A percentile compares a stretch with the other conserved stretches of the same genome.
phyloP scores from a whole-genome alignment of 2,797 vertebrate genomes.

The Dallia pectoralis region DNA sequence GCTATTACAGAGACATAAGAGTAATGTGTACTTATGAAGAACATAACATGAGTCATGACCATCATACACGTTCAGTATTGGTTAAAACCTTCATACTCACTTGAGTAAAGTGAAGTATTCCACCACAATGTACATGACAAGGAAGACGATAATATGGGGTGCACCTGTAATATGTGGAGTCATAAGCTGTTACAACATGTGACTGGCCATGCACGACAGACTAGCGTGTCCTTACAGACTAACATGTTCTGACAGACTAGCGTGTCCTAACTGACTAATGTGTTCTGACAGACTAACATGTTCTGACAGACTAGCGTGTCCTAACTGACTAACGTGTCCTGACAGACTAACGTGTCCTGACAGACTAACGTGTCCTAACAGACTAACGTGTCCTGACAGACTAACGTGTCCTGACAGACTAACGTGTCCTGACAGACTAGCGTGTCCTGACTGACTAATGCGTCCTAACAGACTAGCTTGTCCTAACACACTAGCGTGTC shows the following conservation, averaged over 20 bases:
- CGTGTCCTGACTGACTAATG: too few species aligned
- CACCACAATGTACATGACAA: constrained; percentile 63
- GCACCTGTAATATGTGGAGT: constrained; percentile 29
- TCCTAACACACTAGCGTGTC: too few species aligned
- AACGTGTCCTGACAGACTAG: background rate
- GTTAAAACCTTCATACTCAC: constrained; percentile 37
- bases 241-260: background rate
- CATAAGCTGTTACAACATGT: background rate
- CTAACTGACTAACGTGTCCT: too few species aligned
- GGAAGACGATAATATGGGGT: constrained; percentile 62
- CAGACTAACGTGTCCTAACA: too few species aligned
- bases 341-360: background rate
- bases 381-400: background rate
- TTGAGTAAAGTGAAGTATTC: constrained; percentile 66
- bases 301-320: background rate
- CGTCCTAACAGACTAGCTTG: background rate
- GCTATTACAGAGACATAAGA: constrained; percentile 26
- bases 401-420: background rate
- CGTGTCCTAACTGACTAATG: too few species aligned
- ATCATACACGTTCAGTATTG: too few species aligned
- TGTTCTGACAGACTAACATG: too few species aligned
- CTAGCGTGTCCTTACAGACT: too few species aligned
- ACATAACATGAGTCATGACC: too few species aligned
- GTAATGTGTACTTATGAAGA: too few species aligned
- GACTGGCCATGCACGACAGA: background rate